phyloP scores from a whole-genome alignment of 2,888 invertebrate genomes.

The Noctua fimbriata region DNA sequence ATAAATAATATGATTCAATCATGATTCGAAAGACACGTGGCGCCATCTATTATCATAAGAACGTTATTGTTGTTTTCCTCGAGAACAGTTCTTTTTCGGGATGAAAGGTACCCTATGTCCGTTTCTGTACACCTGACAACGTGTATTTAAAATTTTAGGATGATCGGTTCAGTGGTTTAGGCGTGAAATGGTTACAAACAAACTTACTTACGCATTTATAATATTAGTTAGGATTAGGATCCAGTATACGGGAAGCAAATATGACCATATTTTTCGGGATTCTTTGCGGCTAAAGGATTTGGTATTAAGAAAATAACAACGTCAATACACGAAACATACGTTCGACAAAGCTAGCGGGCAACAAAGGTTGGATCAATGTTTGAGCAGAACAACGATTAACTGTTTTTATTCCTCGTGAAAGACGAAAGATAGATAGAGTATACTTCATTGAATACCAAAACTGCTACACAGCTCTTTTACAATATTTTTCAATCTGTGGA shows the following conservation, averaged over 20 bases:
- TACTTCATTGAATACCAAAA: neutral
- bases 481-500: neutral
- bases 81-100: too few relatives aligned
- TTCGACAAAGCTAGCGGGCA: neutral
- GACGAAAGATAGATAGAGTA: neutral
- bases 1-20: too few relatives aligned
- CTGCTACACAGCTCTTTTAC: neutral
- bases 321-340: conserved; percentile 1
- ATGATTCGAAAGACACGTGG: too few relatives aligned
- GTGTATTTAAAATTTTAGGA: too few relatives aligned
- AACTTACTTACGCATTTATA: too few relatives aligned
- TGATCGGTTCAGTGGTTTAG: too few relatives aligned
- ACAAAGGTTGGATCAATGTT: conserved; percentile 4
- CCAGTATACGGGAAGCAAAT: neutral
- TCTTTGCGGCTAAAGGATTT: neutral
- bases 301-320: conserved; percentile 5
- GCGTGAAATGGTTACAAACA: too few relatives aligned
- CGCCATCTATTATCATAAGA: too few relatives aligned
- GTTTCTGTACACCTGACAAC: too few relatives aligned
- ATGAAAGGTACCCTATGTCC: too few relatives aligned
- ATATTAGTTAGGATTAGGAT: too few relatives aligned
- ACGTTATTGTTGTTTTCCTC: too few relatives aligned
- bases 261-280: neutral
- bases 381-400: neutral
- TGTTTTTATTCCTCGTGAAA: conserved; percentile 9